Conservation (phyloP, 2,888 invertebrate species). For the Cremastobaeus sp. region DNA sequence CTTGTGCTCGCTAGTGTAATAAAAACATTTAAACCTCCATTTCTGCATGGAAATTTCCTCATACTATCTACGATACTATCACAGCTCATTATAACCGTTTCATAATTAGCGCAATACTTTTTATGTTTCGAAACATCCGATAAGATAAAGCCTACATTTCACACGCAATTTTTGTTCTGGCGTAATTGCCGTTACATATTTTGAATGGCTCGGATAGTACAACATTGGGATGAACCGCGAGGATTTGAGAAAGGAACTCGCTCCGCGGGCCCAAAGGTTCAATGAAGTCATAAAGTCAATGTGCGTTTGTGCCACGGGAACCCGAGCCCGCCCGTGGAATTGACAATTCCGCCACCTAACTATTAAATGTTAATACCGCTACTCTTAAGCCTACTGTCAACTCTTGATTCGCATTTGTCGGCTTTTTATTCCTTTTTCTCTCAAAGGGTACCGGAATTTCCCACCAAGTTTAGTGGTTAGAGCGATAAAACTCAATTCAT, state of each 20-base stretch:
- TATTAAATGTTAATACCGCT: slow-evolving; percentile 73
- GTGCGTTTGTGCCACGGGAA: slow-evolving; percentile 67
- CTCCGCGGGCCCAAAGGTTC: slow-evolving; percentile 56
- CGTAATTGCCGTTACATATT: slow-evolving; percentile 38
- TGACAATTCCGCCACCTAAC: slow-evolving; percentile 74
- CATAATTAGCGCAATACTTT: slow-evolving; percentile 27
- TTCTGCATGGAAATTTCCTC: slow-evolving; percentile 4
- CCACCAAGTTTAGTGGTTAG: too few species aligned
- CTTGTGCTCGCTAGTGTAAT: too few species aligned
- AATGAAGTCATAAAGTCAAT: slow-evolving; percentile 70
- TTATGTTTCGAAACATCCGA: slow-evolving; percentile 19
- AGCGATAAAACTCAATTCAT: too few species aligned
- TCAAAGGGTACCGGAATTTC: too few species aligned
- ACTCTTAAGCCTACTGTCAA: slow-evolving; percentile 62
- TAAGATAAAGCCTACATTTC: slow-evolving; percentile 12
- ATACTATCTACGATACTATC: slow-evolving; percentile 11
- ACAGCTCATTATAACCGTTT: slow-evolving; percentile 6
- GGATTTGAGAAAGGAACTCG: slow-evolving; percentile 13
- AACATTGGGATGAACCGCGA: slow-evolving; percentile 28
- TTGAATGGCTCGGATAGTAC: slow-evolving; percentile 28
- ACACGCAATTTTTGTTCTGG: slow-evolving; percentile 29
- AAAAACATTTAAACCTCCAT: neutral
- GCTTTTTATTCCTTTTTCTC: too few species aligned
- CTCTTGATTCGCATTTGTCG: slow-evolving; percentile 69
- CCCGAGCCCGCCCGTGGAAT: slow-evolving; percentile 73